Conservation (phyloP, 1,140 invertebrate genomes). For the Drosophila nigromelanica region DNA sequence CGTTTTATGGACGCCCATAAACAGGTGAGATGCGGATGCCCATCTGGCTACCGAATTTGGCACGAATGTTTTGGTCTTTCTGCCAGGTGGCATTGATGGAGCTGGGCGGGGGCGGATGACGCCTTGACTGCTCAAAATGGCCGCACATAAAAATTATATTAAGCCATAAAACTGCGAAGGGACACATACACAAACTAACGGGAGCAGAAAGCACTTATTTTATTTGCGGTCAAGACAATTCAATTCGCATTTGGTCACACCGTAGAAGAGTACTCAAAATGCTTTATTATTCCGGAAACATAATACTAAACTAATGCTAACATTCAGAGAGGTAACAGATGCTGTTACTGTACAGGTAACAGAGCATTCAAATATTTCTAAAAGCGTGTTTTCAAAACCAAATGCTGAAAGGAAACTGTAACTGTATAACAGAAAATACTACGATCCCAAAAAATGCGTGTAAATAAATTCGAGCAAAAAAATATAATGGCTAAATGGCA, state of each 20-base stretch:
- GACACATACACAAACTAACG: neutral
- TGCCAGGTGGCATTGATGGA: slow-evolving; percentile 42
- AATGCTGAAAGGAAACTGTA: too few species aligned
- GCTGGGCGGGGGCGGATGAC: neutral
- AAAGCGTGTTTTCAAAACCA: too few species aligned
- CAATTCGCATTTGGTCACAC: slow-evolving; percentile 61
- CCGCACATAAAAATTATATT: slow-evolving; percentile 79
- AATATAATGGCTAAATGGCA: too few species aligned
- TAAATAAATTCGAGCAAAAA: too few species aligned
- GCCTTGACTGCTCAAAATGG: slow-evolving; percentile 58
- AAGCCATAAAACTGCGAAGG: slow-evolving; percentile 64
- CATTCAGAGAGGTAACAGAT: neutral
- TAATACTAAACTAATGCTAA: neutral
- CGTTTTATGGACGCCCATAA: slow-evolving; percentile 68
- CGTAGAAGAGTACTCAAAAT: slow-evolving; percentile 7
- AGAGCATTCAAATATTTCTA: too few species aligned
- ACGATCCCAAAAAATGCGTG: too few species aligned
- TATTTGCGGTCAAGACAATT: slow-evolving; percentile 68
- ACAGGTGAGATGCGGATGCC: slow-evolving; percentile 52
- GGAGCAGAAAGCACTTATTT: slow-evolving; percentile 53
- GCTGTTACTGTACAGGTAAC: too few species aligned
- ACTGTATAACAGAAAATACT: too few species aligned
- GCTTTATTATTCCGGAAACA: slow-evolving; percentile 3
- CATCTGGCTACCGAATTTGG: slow-evolving; percentile 35
- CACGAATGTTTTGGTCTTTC: slow-evolving; percentile 43